phyloP scores from a whole-genome alignment of 2,113 vertebrate species.

The Tauraco erythrolophus region DNA sequence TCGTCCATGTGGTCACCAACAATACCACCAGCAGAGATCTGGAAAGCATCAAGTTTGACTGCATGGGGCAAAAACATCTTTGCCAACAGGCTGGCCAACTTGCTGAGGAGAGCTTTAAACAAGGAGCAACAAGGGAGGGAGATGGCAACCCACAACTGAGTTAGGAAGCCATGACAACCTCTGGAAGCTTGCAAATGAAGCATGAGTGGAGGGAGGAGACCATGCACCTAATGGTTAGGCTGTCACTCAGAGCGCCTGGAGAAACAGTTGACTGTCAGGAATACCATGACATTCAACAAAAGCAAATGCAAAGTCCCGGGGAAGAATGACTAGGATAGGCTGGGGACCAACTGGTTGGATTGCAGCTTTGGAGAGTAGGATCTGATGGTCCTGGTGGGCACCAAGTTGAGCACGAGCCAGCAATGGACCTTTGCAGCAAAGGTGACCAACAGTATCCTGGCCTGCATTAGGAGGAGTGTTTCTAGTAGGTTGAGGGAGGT shows the following conservation, averaged over 20 bases:
- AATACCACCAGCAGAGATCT: neutral
- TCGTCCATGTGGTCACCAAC: neutral
- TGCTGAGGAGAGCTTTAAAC: neutral
- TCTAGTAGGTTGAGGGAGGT: neutral
- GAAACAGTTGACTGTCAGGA: neutral
- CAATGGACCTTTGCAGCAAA: neutral
- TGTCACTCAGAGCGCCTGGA: neutral
- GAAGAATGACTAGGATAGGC: neutral
- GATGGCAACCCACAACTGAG: neutral
- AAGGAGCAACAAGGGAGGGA: neutral
- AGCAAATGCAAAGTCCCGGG: neutral
- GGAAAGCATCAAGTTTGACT: neutral
- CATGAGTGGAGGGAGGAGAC: neutral
- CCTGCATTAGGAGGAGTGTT: neutral
- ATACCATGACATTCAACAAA: neutral
- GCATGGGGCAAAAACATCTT: neutral
- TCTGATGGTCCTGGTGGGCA: neutral
- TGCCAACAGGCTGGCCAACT: neutral
- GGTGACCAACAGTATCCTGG: neutral
- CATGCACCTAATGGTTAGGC: neutral
- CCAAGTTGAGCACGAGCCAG: neutral
- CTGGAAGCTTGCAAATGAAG: neutral
- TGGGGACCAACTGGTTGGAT: neutral
- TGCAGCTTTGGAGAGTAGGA: neutral
- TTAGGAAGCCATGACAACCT: neutral